phyloP scores from a whole-genome alignment of 1,140 invertebrate genomes.

The Drosophila bocqueti region DNA sequence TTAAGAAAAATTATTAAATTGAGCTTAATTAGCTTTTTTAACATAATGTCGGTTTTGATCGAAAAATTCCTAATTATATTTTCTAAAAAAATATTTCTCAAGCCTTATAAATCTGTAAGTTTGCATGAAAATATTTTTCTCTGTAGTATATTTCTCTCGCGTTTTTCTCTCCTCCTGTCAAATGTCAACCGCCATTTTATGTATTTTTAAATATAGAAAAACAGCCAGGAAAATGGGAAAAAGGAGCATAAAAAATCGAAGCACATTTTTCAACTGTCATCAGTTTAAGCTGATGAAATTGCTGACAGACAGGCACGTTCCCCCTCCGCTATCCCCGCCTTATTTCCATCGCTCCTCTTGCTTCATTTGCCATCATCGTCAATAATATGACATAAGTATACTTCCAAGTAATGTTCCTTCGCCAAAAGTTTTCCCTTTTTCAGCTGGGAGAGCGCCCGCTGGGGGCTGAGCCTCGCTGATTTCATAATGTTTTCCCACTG shows the following conservation, averaged over 20 bases:
- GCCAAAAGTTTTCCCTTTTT: conserved; percentile 29
- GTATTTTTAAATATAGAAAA: conserved; percentile 56
- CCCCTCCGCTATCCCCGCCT: background rate
- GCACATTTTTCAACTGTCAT: conserved; percentile 75
- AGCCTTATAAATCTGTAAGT: background rate
- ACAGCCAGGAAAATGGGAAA: conserved; percentile 2
- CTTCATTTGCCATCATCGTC: conserved; percentile 70
- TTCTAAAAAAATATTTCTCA: background rate
- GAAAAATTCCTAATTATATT: no score
- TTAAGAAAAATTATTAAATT: background rate
- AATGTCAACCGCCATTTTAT: conserved; percentile 71
- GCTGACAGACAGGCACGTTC: conserved; percentile 22
- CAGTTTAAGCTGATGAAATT: conserved; percentile 69
- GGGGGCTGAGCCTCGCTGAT: conserved; percentile 34
- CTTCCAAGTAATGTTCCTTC: conserved; percentile 20
- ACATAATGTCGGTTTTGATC: no score
- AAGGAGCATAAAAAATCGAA: conserved; percentile 37
- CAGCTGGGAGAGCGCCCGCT: background rate
- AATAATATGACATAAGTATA: conserved; percentile 73
- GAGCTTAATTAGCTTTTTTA: no score
- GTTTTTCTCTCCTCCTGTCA: conserved; percentile 34
- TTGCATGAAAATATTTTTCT: background rate
- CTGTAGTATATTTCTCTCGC: background rate
- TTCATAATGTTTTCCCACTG: conserved; percentile 64
- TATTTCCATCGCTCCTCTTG: conserved; percentile 20